Evolutionary conservation across 1,140 invertebrate genomes (phyloP), one percentile per base, ranked within the genome.

Genomic region (Lepidurus couesii): DNA sequence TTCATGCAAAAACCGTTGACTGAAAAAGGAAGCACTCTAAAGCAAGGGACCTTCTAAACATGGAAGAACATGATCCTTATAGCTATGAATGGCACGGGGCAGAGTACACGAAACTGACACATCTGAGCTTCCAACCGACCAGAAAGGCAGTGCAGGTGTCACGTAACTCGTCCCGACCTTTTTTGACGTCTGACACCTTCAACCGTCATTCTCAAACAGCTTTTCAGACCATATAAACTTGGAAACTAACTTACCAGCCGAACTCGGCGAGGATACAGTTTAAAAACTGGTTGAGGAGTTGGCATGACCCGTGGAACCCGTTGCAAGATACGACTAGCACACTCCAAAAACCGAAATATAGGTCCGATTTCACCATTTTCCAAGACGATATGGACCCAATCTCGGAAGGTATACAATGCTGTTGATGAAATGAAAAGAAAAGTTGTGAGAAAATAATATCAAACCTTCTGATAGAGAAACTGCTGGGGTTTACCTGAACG

Each of bases 401-500:
- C 34, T 16, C 43, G 75, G 47, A 45, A 77, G 24, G 34, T 77
- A 21, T 45, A 77, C 34, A 77, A 44, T 7, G 75, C 75, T 77
- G n/a, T n/a, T 24, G 26, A 11, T n/a, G 13, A 75, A 75, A 42
- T 75, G 16, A 47, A 16, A 11, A 4, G 9, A 34, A 10, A 21
- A 75, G 13, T 13, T 75, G 42, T 2, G 0, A 34, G 34, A 34
- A 34, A 34, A 34, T 4, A 34, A 34, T 34, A 2, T 4, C 34
- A 34, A 34, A 34, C 34, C 34, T 34, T 34, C 34, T 34, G 3
- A 34, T 34, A 44, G 26, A 13, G 7, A 7, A 16, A 44, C 42
- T n/a, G n/a, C n/a, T n/a, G 16, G 42, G 74, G 7, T 21, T n/a
- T 75, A 79, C 78, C 78, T 75, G 78, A 42, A 45, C 78, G 73